Evolutionary conservation across 2,797 vertebrate genomes (phyloP), one percentile per base, ranked within the genome.

Genomic region (Lithobates pipiens): DNA sequence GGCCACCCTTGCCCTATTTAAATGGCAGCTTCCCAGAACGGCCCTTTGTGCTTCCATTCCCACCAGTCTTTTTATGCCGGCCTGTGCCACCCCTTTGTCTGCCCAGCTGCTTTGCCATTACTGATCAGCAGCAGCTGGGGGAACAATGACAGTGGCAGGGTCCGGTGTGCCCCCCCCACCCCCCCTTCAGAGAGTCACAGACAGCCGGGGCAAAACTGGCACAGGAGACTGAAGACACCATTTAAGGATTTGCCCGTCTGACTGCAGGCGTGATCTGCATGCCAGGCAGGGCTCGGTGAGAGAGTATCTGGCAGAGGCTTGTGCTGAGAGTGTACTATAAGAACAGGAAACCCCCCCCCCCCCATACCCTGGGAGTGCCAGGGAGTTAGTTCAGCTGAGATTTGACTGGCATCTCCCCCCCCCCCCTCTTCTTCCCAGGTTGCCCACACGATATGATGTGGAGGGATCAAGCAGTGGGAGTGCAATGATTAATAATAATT

Each of bases 1-100:
- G 54, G 85, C 42, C 85, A 87, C 85, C 85, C 85, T 87, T 83
- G 85, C 85, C 81, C 85, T 87, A 83, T 83, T 83, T 87, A 78
- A 78, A 87, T 83, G 76, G 76, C 81, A n/a, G 71, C 71, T 83
- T 54, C 76, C 70, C 61, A 61, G 76, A 83, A 83, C 29, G 71
- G 77, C 39, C 63, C 81, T 79, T 87, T 83, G 80, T 79, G 57
- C 67, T 61, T 61, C 32, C 42, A 78, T 87, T 87, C 85, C 85
- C 85, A 87, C 70, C 81, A 87, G 85, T 75, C 81, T 87, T 69
- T 87, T 68, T 61, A 87, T 68, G 61, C 71, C 42, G 85, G 80
- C 73, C 76, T 57, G 81, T 87, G 85, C 85, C 85, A 87, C 75
- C 73, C 85, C 61, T 68, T 87, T 87, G 85, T 87, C 85, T 87